A percentile compares a stretch with the other conserved stretches of the same genome.
phyloP scores from a whole-genome alignment of 1,140 invertebrate genomes.

The Apis laboriosa region DNA sequence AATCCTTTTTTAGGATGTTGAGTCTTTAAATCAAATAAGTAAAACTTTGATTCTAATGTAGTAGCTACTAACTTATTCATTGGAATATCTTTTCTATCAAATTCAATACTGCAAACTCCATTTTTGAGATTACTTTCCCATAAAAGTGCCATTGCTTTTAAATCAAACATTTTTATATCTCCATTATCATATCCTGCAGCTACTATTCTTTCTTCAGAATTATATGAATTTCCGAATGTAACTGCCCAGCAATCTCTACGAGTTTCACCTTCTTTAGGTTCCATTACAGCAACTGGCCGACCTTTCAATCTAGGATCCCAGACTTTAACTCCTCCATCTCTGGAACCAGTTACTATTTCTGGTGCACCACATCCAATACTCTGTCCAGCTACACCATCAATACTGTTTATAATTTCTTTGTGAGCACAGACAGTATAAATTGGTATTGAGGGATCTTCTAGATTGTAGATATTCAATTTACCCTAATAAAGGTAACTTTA shows the following conservation, averaged over 20 bases:
- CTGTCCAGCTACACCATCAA: slow-evolving; percentile 95
- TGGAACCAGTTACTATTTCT: slow-evolving; percentile 95
- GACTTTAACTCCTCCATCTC: slow-evolving; percentile 97
- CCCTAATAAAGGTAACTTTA: slow-evolving; percentile 82
- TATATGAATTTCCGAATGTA: slow-evolving; percentile 93
- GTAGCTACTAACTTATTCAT: slow-evolving; percentile 98
- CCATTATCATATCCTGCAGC: slow-evolving; percentile 98
- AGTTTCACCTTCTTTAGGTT: slow-evolving; percentile 85
- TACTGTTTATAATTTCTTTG: slow-evolving; percentile 93
- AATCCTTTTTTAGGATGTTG: slow-evolving; percentile 94
- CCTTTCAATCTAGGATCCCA: slow-evolving; percentile 97
- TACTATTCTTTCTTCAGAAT: slow-evolving; percentile 91
- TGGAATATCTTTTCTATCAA: slow-evolving; percentile 95
- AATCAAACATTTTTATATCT: slow-evolving; percentile 97
- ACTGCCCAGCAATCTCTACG: slow-evolving; percentile 93
- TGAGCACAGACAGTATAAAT: slow-evolving; percentile 93
- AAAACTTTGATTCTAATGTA: slow-evolving; percentile 95
- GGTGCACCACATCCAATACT: slow-evolving; percentile 92
- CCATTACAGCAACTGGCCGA: slow-evolving; percentile 93
- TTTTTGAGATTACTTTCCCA: slow-evolving; percentile 97
- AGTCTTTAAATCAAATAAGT: slow-evolving; percentile 93
- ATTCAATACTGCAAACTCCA: slow-evolving; percentile 95
- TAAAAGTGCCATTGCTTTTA: slow-evolving; percentile 90
- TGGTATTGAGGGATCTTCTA: slow-evolving; percentile 87
- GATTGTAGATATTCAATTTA: slow-evolving; percentile 81